Base-by-base conservation (phyloP, 1,140 invertebrate genomes). In the Aphaenogaster ashmeadi region DNA sequence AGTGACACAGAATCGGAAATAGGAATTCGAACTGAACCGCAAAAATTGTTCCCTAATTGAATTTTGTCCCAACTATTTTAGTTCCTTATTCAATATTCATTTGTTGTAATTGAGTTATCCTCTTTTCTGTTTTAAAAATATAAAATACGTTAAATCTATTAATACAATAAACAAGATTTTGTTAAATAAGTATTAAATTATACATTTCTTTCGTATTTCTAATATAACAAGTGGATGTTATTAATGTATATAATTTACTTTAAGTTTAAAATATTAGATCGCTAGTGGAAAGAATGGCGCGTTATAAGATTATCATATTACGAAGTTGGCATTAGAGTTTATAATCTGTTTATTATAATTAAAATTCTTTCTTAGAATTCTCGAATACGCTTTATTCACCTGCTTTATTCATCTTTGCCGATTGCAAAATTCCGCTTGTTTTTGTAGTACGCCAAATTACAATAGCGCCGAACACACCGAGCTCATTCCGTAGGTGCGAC, bases 401-500 rank as follows among this genome's bases (percentile, higher is more conserved):
- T 27, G 41, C 27, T 69, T 27, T 69, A 69, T 69, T 47, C 66
- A 44, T 8, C 8, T 62, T 38, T 27, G 50, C 15, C 50, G 50
- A 72, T 54, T 72, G 54, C 44, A 33, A 84, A 84, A 75, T 75
- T 84, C 54, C 78, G 41, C 58, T 47, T 84, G 69, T 74, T 74
- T 84, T 89, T 60, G 50, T 44, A 58, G 36, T 69, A 60, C 38
- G 44, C 3, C 72, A 62, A 90, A 90, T 87, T 89, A 89, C 85
- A 66, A 27, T 13, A 27, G 27, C 52, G 58, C 66, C 66, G 52
- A 81, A 81, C 66, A 60, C 88, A 58, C 47, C 62, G 60, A 79
- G 62, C 77, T 90, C 88, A 90, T 90, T 90, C 89, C 89, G 56
- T 56, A 81, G 87, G 81, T 89, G 87, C 89, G 90, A 89, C 87